phyloP scores from a whole-genome alignment of 1,140 invertebrate genomes.

The Drosophila mojavensis region DNA sequence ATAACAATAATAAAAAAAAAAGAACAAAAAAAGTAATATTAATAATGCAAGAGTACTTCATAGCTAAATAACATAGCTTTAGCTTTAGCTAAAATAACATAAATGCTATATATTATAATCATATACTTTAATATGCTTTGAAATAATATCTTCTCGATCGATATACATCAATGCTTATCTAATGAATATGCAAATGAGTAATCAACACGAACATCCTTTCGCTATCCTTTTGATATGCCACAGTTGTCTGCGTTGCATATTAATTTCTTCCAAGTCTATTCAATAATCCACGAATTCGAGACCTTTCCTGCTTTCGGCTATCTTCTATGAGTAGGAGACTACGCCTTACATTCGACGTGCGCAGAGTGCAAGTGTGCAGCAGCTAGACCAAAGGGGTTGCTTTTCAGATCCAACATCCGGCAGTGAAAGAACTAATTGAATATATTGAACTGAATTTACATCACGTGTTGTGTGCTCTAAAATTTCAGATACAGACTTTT shows the following conservation, averaged over 20 bases:
- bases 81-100: too few species aligned
- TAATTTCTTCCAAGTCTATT: constrained; percentile 15
- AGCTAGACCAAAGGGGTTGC: constrained; percentile 18
- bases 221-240: constrained; percentile 54
- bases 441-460: constrained; percentile 55
- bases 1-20: too few species aligned
- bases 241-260: constrained; percentile 39
- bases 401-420: constrained; percentile 57
- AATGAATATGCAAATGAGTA: constrained; percentile 59
- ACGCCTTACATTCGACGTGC: constrained; percentile 52
- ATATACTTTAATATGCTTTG: too few species aligned
- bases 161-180: too few species aligned
- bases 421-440: constrained; percentile 59
- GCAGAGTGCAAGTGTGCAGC: constrained; percentile 60
- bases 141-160: too few species aligned
- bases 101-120: too few species aligned
- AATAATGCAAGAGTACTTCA: too few species aligned
- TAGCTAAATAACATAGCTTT: too few species aligned
- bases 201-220: constrained; percentile 66
- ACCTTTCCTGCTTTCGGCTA: constrained; percentile 58
- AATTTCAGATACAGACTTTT: background rate
- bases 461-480: constrained; percentile 83
- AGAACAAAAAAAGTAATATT: too few species aligned
- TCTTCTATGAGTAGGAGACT: constrained; percentile 38
- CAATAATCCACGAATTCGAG: constrained; percentile 57